Percentiles rank a stretch among this genome's conserved stretches.
These are phyloP conservation scores for Cygnus buccinator DNA, from an alignment of 2,113 vertebrate species.

Conservation along the genomic window DNA sequence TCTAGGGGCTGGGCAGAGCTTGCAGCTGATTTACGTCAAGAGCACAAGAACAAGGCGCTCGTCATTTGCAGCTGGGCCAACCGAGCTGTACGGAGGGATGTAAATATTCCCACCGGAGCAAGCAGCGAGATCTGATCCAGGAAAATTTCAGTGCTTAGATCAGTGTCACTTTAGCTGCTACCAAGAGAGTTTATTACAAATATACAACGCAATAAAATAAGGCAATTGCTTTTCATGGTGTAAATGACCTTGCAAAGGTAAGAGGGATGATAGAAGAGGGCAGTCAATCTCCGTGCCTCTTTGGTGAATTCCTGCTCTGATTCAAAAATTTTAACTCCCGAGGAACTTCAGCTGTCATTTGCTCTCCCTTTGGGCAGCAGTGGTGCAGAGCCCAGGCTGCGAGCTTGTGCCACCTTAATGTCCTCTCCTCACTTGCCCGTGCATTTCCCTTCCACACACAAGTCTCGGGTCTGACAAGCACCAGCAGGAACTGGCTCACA, in stretches of 20 bases:
- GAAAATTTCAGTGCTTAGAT: background rate
- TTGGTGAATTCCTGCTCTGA: background rate
- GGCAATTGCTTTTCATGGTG: background rate
- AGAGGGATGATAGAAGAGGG: background rate
- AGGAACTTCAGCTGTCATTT: background rate
- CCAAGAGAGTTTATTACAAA: background rate
- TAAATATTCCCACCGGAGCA: constrained; percentile 8
- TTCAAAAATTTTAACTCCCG: background rate
- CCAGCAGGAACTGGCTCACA: background rate
- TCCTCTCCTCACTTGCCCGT: background rate
- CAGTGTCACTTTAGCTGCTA: background rate
- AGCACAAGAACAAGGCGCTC: background rate
- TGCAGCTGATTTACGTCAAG: background rate
- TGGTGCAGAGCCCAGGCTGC: background rate
- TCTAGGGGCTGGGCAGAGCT: background rate
- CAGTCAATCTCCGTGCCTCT: background rate
- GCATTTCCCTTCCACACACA: fast-evolving
- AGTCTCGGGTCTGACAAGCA: background rate
- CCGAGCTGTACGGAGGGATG: background rate
- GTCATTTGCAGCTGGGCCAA: background rate
- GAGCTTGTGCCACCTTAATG: background rate
- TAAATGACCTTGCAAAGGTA: background rate
- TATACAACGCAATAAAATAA: background rate
- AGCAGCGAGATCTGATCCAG: background rate
- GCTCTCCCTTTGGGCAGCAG: background rate